Evolutionary conservation across 1,140 invertebrate species (phyloP).

Genomic region (Dufourea novaeangliae): DNA sequence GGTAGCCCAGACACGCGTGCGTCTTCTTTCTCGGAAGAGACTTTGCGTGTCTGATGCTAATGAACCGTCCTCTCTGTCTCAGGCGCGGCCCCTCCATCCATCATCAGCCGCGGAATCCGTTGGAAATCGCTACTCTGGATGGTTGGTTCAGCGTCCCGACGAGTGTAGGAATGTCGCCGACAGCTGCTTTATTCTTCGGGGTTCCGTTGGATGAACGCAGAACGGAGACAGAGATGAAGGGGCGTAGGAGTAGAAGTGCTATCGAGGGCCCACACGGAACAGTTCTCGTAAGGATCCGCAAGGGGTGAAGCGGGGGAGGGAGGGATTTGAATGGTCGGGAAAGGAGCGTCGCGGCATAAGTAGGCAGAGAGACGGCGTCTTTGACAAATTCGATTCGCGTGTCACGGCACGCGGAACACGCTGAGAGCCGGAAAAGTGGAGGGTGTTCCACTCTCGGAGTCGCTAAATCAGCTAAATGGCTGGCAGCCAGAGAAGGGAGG

Average conservation of each 20-base stretch:
- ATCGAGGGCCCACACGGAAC: constrained; percentile 3
- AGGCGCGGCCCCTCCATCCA: background rate
- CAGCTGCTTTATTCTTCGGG: constrained; percentile 59
- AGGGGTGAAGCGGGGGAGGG: constrained; percentile 50
- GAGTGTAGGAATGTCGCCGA: constrained; percentile 32
- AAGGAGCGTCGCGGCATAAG: constrained; percentile 66
- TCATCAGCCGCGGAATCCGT: constrained; percentile 16
- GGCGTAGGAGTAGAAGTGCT: constrained; percentile 28
- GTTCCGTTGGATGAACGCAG: constrained; percentile 10
- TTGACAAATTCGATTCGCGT: constrained; percentile 80
- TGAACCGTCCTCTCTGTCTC: constrained; percentile 32
- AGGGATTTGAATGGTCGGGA: too few relatives aligned
- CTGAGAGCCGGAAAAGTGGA: constrained; percentile 72
- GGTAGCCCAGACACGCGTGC: constrained; percentile 37
- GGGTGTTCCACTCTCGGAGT: constrained; percentile 65
- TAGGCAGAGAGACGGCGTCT: constrained; percentile 68
- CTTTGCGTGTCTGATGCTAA: constrained; percentile 56
- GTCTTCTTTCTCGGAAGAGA: constrained; percentile 34
- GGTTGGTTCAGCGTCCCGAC: constrained; percentile 33
- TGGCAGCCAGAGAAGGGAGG: constrained; percentile 53
- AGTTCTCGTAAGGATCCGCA: constrained; percentile 54
- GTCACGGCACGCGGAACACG: constrained; percentile 75
- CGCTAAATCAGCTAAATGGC: constrained; percentile 75
- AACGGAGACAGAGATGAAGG: background rate
- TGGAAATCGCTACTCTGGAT: background rate